Evolutionary conservation across 2,113 vertebrate species (phyloP), one percentile per base, ranked within the genome.

Genomic region (Embiotoca jacksoni): DNA sequence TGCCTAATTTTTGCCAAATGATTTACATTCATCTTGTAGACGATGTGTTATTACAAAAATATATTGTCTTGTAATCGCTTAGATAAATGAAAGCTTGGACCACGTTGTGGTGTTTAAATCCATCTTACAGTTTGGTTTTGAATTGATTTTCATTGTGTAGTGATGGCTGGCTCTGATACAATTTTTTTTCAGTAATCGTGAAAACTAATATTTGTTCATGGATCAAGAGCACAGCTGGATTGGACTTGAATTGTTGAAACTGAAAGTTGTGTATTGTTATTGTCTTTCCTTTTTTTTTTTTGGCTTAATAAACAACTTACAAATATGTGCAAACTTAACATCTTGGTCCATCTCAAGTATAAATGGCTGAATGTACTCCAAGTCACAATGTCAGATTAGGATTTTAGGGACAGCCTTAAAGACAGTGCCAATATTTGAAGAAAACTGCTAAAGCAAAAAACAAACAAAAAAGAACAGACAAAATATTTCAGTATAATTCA

Each of bases 331-430:
- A 95, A 95, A 94, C 88, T 91, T 81, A 88, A 91, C 86, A 90
- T 88, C 84, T 94, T 95, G 94, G 94, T 94, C 94, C 94, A 90
- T 92, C 88, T 91, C 88, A 89, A 89, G 83, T 83, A 91, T 84
- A 80, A 92, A 91, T 73, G 78, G 85, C 86, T 89, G 82, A 89
- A 88, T 80, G 77, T 73, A 65, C 53, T 88, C 69, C 44, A 85
- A 84, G 73, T 89, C 89, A 67, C 69, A 41, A 85, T 82, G 73
- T 89, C 89, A 67, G 86, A 89, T 91, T 89, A 84, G 72, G 84
- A 87, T 83, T 88, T 87, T 37, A 83, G 86, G 84, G 82, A 86
- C 68, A 88, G 75, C 58, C 57, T 88, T 74, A 37, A 82, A 84
- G 75, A 90, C 71, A 47, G 79, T 63, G 84, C 71, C 82, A 73